Evolutionary conservation across 2,888 invertebrate species (phyloP).

Genomic region (Tenthredo distinguenda): DNA sequence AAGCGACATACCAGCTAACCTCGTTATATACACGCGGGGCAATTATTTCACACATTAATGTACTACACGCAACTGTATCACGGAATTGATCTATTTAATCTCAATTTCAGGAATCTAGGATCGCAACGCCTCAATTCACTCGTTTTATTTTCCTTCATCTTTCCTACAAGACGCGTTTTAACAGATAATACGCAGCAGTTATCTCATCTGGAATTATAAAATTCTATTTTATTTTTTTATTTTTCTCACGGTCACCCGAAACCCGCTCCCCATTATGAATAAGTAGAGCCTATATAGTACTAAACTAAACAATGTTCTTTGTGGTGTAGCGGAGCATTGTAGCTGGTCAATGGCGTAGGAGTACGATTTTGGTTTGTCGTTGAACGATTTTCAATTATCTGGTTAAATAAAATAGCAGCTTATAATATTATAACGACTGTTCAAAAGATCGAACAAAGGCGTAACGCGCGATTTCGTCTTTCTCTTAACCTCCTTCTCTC

Average conservation of each 20-base stretch:
- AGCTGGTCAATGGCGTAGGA: constrained; percentile 5
- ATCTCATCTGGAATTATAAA: neutral
- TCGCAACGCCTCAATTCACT: neutral
- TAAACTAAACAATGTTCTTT: constrained; percentile 33
- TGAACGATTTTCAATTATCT: neutral
- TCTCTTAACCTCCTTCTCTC: neutral
- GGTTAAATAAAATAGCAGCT: neutral
- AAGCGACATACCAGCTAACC: neutral
- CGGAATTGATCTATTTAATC: neutral
- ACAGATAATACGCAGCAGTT: neutral
- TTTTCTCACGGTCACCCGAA: constrained; percentile 36
- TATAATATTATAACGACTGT: neutral
- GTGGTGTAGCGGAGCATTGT: constrained; percentile 11
- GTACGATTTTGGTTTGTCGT: neutral
- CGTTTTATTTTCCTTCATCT: too few species aligned
- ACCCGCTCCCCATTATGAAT: constrained; percentile 13
- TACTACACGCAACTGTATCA: neutral
- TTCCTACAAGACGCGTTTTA: neutral
- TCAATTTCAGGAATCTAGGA: neutral
- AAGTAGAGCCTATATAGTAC: neutral
- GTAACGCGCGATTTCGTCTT: neutral
- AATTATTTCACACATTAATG: neutral
- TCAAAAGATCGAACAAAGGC: neutral
- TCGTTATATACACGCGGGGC: neutral
- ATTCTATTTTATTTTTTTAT: neutral